Evolutionary conservation across 92 coral and sea anemone species (phyloP).

Genomic region (Virgularia gustaviana): DNA sequence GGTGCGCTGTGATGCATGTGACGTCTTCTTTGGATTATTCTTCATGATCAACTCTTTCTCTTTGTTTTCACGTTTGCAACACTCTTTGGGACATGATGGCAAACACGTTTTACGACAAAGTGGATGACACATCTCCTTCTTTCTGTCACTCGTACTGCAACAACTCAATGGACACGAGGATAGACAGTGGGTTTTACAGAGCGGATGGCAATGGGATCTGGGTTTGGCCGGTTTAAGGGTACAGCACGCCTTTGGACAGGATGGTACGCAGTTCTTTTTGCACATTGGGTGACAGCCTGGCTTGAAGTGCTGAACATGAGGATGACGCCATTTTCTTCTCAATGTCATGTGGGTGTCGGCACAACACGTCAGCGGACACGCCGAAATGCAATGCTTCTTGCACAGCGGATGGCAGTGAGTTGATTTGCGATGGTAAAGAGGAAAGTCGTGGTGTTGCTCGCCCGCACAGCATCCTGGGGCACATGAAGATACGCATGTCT

Average conservation of each 20-base stretch:
- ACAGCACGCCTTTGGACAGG: slow-evolving; percentile 69
- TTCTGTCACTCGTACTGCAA: slow-evolving; percentile 14
- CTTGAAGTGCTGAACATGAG: slow-evolving; percentile 30
- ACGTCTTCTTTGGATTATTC: neutral
- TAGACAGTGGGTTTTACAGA: slow-evolving; percentile 24
- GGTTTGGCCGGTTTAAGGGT: slow-evolving; percentile 1
- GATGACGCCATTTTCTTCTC: slow-evolving; percentile 18
- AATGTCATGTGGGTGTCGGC: slow-evolving; percentile 24
- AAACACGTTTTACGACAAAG: slow-evolving; percentile 35
- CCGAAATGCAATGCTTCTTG: slow-evolving; percentile 47
- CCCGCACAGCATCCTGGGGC: slow-evolving; percentile 78
- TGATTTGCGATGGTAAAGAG: slow-evolving; percentile 67
- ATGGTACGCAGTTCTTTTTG: slow-evolving; percentile 61
- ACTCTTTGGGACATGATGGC: slow-evolving; percentile 29
- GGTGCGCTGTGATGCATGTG: neutral
- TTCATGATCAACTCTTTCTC: slow-evolving; percentile 13
- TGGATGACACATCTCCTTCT: slow-evolving; percentile 30
- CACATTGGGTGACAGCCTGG: slow-evolving; percentile 75
- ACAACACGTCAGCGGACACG: slow-evolving; percentile 34
- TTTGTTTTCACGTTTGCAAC: neutral
- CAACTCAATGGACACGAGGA: slow-evolving; percentile 39
- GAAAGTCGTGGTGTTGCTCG: slow-evolving; percentile 64
- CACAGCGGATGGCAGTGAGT: slow-evolving; percentile 84
- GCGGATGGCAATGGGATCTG: slow-evolving; percentile 34
- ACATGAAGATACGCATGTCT: slow-evolving; percentile 76